phyloP scores from a whole-genome alignment of 2,113 vertebrate species.

The Hepsetus odoe region DNA sequence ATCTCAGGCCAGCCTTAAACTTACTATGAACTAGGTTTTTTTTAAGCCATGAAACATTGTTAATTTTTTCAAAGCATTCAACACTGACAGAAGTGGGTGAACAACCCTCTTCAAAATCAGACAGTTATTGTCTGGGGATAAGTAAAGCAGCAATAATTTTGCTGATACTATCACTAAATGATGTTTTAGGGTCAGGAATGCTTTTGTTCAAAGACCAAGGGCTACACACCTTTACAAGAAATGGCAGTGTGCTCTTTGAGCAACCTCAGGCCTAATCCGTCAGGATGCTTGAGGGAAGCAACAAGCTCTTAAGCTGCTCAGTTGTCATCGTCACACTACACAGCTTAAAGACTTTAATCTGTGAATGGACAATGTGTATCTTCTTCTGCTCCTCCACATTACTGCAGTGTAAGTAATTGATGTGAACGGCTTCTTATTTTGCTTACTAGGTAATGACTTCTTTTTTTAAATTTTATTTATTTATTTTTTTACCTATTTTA shows the following conservation, averaged over 20 bases:
- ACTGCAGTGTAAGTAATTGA: background rate
- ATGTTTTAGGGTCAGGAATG: background rate
- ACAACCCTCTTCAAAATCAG: no score
- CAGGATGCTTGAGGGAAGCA: background rate
- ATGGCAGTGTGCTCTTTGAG: background rate
- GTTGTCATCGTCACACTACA: background rate
- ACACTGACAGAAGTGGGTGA: no score
- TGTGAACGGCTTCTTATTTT: background rate
- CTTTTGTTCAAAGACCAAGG: background rate
- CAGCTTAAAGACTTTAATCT: background rate
- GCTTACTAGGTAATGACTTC: background rate
- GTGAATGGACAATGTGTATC: background rate
- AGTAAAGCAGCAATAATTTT: background rate
- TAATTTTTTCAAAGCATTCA: no score
- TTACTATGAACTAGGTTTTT: no score
- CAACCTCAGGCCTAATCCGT: background rate
- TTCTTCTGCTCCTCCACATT: background rate
- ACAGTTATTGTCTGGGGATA: background rate
- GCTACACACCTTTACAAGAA: conserved; percentile 1
- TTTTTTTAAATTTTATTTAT: background rate
- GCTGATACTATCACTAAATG: background rate
- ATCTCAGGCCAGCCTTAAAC: no score
- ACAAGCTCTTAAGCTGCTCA: background rate
- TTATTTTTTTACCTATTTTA: no score
- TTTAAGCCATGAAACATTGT: no score